These are phyloP conservation scores for Mimas tiliae DNA, from an alignment of 2,888 invertebrate genomes.

Conservation along the genomic window DNA sequence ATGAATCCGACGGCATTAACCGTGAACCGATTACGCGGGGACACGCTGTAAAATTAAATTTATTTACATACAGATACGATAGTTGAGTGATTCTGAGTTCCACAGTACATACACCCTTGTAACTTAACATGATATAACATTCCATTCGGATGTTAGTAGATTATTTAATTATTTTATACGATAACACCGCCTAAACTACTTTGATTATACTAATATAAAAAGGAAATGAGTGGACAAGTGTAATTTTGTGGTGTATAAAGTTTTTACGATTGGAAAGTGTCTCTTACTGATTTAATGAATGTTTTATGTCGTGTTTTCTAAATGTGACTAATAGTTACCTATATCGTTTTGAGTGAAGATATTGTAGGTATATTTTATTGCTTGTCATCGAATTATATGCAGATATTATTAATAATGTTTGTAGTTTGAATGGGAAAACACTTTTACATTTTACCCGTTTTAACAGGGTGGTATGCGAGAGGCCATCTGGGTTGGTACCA, in stretches of 20 bases:
- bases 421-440: not conserved
- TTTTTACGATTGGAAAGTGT: conserved; percentile 46
- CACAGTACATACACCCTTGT: conserved; percentile 35
- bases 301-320: conserved; percentile 23
- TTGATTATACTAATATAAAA: conserved; percentile 45
- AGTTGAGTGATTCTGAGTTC: conserved; percentile 46
- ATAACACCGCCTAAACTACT: conserved; percentile 42
- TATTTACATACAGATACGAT: conserved; percentile 66
- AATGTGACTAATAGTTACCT: conserved; percentile 18
- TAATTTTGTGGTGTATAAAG: conserved; percentile 41
- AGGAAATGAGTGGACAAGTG: conserved; percentile 41
- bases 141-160: conserved; percentile 47
- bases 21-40: conserved; percentile 57
- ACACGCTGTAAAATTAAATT: conserved; percentile 70
- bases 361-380: not conserved
- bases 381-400: not conserved
- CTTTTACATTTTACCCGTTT: not conserved
- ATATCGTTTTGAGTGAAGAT: not conserved
- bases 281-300: conserved; percentile 10
- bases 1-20: conserved; percentile 30
- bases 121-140: conserved; percentile 40
- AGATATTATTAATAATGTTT: not conserved
- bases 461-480: too few species aligned
- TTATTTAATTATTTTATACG: conserved; percentile 60
- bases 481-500: too few species aligned